Percentiles rank a stretch among this genome's conserved stretches.
These are phyloP conservation scores for Cherax destructor DNA, from an alignment of 1,140 invertebrate species.

Conservation along the genomic window DNA sequence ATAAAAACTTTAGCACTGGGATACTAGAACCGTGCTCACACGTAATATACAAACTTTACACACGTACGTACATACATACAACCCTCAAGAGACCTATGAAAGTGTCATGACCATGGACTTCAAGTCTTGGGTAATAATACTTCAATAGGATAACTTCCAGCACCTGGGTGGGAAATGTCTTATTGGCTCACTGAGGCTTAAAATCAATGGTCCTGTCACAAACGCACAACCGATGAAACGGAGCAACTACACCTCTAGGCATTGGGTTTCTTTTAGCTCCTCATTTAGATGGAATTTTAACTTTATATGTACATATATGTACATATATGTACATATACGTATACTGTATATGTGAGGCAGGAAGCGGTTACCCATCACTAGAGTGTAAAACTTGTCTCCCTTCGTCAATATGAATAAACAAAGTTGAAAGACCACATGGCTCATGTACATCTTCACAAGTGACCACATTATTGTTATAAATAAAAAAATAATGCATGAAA, in stretches of 20 bases:
- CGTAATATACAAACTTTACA: conserved; percentile 60
- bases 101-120: conserved; percentile 37
- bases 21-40: conserved; percentile 55
- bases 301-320: background rate
- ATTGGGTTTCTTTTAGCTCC: conserved; percentile 9
- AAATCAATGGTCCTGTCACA: conserved; percentile 35
- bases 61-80: conserved; percentile 53
- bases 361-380: background rate
- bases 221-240: conserved; percentile 59
- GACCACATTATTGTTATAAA: no score
- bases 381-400: no score
- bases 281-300: conserved; percentile 20
- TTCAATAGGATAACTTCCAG: conserved; percentile 26
- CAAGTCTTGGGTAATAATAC: conserved; percentile 39
- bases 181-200: background rate
- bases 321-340: background rate
- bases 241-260: conserved; percentile 27
- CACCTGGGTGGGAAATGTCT: background rate
- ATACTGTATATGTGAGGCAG: conserved; percentile 1
- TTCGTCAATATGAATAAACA: no score
- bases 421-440: no score
- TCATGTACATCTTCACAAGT: no score
- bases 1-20: conserved; percentile 64
- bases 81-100: conserved; percentile 58
- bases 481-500: no score